Conservation (phyloP, 1,140 invertebrate species). For the Galendromus occidentalis region DNA sequence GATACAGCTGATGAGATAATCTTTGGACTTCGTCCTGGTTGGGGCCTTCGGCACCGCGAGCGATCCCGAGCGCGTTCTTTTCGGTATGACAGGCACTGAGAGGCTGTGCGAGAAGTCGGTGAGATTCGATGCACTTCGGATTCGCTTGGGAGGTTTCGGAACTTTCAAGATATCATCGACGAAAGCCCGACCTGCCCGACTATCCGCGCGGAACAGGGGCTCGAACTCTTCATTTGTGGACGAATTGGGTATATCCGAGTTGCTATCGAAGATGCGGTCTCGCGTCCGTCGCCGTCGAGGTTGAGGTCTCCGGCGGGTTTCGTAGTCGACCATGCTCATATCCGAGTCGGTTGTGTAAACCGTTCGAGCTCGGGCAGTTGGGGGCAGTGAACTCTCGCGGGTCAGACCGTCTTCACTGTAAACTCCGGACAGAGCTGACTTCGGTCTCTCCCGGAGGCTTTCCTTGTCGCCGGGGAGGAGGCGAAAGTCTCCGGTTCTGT, state of each 20-base stretch:
- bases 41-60: background rate
- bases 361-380: background rate
- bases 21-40: background rate
- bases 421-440: background rate
- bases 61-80: background rate
- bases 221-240: slow-evolving; percentile 8
- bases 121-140: background rate
- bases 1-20: background rate
- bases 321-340: background rate
- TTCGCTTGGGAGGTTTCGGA: background rate
- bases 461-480: background rate
- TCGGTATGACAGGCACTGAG: background rate
- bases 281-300: background rate
- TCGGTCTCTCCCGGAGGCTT: background rate
- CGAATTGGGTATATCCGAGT: background rate
- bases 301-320: background rate
- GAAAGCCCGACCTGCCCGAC: background rate
- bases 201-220: background rate
- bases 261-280: slow-evolving; percentile 3
- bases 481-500: background rate
- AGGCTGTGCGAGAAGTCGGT: background rate
- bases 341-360: background rate
- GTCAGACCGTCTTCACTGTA: background rate
- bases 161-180: background rate
- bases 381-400: background rate